These are phyloP conservation scores for Siderastrea siderea DNA, from an alignment of 92 coral and sea anemone species.

Conservation along the genomic window DNA sequence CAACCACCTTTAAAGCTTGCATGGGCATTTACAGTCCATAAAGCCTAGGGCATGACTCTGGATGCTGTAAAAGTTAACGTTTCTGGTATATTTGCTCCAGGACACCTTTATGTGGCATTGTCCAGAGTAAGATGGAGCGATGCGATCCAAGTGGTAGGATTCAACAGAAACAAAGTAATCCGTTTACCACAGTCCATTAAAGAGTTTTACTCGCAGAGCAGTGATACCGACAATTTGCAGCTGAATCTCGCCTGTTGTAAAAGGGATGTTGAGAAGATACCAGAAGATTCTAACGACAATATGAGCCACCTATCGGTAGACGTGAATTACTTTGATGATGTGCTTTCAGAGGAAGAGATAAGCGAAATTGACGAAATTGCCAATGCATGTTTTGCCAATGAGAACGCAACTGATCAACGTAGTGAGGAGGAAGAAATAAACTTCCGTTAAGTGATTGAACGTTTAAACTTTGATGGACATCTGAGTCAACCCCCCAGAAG, in stretches of 20 bases:
- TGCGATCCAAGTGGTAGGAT: not conserved
- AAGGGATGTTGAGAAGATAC: too few relatives aligned
- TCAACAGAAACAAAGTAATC: not conserved
- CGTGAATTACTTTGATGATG: too few relatives aligned
- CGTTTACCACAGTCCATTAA: not conserved
- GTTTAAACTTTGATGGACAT: not conserved
- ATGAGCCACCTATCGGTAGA: too few relatives aligned
- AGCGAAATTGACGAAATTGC: not conserved
- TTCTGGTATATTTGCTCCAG: constrained; percentile 35
- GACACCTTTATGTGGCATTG: constrained; percentile 62
- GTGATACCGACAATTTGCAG: too few relatives aligned
- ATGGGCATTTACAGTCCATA: too few relatives aligned
- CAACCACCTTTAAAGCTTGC: too few relatives aligned
- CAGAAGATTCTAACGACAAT: too few relatives aligned
- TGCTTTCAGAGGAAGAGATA: too few relatives aligned
- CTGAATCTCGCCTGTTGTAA: too few relatives aligned
- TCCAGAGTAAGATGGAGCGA: constrained; percentile 38
- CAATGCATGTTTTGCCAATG: not conserved
- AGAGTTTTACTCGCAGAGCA: not conserved
- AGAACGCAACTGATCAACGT: not conserved
- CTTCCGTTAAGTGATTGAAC: not conserved
- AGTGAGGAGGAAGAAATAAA: not conserved
- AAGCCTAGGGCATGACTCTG: too few relatives aligned
- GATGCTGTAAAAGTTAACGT: not conserved
- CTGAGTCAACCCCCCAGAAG: not conserved